Evolutionary conservation across 1,140 invertebrate species (phyloP).

Genomic region (Rhyzopertha dominica): DNA sequence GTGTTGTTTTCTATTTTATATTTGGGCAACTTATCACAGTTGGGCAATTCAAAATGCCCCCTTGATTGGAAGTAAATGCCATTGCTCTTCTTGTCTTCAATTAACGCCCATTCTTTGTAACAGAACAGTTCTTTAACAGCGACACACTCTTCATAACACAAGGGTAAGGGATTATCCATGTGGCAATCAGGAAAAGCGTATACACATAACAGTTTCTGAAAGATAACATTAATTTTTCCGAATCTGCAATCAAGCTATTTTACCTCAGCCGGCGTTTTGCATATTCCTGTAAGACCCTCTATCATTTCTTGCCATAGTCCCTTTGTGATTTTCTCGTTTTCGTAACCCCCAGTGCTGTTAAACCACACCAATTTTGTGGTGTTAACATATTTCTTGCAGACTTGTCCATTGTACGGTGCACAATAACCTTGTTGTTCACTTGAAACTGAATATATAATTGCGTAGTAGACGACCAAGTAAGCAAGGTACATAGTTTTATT

Average conservation of each 20-base stretch:
- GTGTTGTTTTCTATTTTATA: conserved; percentile 50
- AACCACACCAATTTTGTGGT: conserved; percentile 75
- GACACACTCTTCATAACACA: conserved; percentile 90
- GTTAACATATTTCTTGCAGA: conserved; percentile 76
- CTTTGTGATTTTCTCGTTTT: conserved; percentile 79
- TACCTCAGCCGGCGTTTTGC: conserved; percentile 78
- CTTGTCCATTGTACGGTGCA: conserved; percentile 80
- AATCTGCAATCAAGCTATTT: conserved; percentile 17
- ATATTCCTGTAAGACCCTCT: conserved; percentile 69
- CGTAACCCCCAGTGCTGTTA: conserved; percentile 67
- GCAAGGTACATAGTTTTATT: too few relatives aligned
- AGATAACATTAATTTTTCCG: conserved; percentile 15
- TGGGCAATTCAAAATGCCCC: conserved; percentile 82
- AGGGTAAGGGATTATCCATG: conserved; percentile 58
- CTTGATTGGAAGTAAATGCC: conserved; percentile 72
- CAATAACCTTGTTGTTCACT: conserved; percentile 80
- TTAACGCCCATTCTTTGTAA: conserved; percentile 85
- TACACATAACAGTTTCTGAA: conserved; percentile 76
- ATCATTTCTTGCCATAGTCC: conserved; percentile 84
- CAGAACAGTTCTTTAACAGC: conserved; percentile 86
- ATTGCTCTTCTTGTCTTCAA: conserved; percentile 81
- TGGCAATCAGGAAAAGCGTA: conserved; percentile 89
- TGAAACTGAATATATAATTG: too few relatives aligned
- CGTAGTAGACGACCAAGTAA: too few relatives aligned
- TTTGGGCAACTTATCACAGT: conserved; percentile 74